Percentiles rank a stretch among this genome's conserved stretches.
phyloP scores from a whole-genome alignment of 2,888 invertebrate species.

The Hipparchia sbordonii region DNA sequence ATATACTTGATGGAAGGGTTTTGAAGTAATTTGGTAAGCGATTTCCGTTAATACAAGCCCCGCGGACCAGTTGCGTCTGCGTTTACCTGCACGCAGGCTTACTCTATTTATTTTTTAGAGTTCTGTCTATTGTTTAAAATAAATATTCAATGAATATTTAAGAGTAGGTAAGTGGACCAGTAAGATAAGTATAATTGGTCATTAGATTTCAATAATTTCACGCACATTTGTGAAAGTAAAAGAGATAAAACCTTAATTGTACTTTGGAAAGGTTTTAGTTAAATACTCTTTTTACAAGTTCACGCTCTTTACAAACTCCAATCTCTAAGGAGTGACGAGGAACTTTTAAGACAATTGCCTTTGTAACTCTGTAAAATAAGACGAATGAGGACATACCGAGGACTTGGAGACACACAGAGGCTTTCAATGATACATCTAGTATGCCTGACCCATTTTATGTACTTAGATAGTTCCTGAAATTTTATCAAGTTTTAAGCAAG shows the following conservation, averaged over 20 bases:
- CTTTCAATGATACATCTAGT: background rate
- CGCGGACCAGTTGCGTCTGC: conserved; percentile 57
- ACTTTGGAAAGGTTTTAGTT: too few relatives aligned
- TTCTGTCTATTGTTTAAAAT: conserved; percentile 9
- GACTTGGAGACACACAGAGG: too few relatives aligned
- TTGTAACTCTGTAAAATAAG: background rate
- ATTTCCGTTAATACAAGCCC: conserved; percentile 64
- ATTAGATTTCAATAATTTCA: background rate
- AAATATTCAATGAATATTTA: background rate
- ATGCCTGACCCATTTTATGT: background rate
- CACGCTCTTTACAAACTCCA: too few relatives aligned
- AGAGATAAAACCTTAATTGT: too few relatives aligned
- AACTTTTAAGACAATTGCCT: background rate
- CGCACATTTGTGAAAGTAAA: too few relatives aligned
- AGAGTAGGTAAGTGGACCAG: background rate
- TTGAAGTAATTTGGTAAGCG: conserved; percentile 62
- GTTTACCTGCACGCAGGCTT: conserved; percentile 68
- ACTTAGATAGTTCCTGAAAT: background rate
- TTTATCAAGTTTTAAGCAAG: background rate
- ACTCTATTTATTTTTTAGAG: conserved; percentile 36
- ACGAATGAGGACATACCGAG: background rate
- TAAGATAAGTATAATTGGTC: background rate
- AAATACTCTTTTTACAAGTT: too few relatives aligned
- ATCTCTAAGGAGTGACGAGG: too few relatives aligned
- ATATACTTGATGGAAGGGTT: conserved; percentile 42